Evolutionary conservation across 2,113 vertebrate genomes (phyloP).

Genomic region (Syrmaticus mikado): DNA sequence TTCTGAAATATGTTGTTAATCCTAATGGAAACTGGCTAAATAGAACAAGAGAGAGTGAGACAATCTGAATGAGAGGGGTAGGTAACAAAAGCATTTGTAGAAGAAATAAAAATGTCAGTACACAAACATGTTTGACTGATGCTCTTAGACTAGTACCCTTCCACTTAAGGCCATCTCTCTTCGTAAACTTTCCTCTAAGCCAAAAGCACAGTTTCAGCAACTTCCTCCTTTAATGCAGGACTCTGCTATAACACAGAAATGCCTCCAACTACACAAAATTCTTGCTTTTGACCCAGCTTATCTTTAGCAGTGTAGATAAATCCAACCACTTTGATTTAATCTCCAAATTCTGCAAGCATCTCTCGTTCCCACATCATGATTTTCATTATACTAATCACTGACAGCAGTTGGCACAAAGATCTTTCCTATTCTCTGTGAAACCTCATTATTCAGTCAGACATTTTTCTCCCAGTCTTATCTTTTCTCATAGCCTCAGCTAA

Average conservation of each 20-base stretch:
- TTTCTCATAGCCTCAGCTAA: neutral
- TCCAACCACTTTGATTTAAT: neutral
- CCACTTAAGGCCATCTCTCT: neutral
- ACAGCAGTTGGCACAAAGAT: neutral
- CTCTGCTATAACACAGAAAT: neutral
- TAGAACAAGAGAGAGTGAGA: neutral
- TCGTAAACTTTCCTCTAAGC: neutral
- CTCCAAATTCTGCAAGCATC: conserved; percentile 15
- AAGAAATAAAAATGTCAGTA: neutral
- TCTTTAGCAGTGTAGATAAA: conserved; percentile 12
- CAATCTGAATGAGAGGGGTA: neutral
- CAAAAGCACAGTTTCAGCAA: neutral
- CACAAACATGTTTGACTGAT: neutral
- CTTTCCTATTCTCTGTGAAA: neutral
- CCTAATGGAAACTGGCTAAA: neutral
- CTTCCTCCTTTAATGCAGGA: neutral
- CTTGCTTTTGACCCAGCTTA: neutral
- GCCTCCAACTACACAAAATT: neutral
- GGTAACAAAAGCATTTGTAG: neutral
- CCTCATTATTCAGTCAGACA: neutral
- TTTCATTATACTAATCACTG: conserved; percentile 7
- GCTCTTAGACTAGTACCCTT: neutral
- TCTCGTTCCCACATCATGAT: neutral
- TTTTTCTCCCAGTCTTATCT: neutral
- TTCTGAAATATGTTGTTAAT: neutral